Evolutionary conservation across 2,888 invertebrate species (phyloP).

Genomic region (Netelia virgata): DNA sequence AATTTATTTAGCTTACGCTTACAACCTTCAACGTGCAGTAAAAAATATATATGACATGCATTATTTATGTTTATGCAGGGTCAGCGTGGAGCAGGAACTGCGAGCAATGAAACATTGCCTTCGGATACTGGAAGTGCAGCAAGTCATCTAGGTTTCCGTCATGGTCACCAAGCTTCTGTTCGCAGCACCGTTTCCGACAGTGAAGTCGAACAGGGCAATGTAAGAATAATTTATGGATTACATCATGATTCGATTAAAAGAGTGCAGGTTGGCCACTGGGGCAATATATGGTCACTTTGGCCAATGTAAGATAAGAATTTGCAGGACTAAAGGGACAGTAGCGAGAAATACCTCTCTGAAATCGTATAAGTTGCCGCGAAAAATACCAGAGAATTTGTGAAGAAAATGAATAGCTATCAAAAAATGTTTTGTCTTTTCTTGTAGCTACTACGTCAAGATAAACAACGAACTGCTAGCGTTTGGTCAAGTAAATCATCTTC

Average conservation of each 20-base stretch:
- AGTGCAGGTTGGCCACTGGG: neutral
- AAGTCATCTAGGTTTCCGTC: conserved; percentile 91
- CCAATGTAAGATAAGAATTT: too few relatives aligned
- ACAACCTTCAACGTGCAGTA: too few relatives aligned
- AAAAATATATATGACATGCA: neutral
- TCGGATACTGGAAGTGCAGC: conserved; percentile 93
- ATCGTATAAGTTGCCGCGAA: too few relatives aligned
- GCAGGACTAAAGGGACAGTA: too few relatives aligned
- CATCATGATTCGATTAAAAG: neutral
- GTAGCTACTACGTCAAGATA: conserved; percentile 90
- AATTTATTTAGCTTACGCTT: too few relatives aligned
- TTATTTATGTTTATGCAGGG: conserved; percentile 76
- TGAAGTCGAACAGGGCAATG: conserved; percentile 95
- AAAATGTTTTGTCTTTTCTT: neutral
- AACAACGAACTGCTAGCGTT: conserved; percentile 94
- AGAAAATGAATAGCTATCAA: neutral
- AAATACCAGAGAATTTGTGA: neutral
- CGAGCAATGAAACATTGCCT: conserved; percentile 81
- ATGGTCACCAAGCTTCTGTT: conserved; percentile 90
- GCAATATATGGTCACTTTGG: neutral
- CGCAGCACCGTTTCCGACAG: conserved; percentile 97
- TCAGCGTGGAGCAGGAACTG: conserved; percentile 79
- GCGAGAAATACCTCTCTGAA: too few relatives aligned
- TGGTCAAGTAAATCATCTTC: conserved; percentile 96
- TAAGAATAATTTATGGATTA: conserved; percentile 86